A percentile compares a stretch with the other conserved stretches of the same genome.
Conservation (phyloP, 92 coral and sea anemone genomes). For the Muricea muricata region DNA sequence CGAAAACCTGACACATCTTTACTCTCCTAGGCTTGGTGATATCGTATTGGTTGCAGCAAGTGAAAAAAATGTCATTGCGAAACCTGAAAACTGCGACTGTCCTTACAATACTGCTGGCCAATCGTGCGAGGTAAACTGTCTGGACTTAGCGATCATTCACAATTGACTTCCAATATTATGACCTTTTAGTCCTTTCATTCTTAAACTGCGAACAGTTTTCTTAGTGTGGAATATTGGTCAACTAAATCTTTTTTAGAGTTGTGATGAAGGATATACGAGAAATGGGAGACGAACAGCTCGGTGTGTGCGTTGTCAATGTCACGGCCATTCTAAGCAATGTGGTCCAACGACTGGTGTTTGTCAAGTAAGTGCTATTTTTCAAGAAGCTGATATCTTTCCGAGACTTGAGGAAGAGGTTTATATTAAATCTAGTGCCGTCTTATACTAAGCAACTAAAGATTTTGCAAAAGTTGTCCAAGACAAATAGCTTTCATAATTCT, state of each 20-base stretch:
- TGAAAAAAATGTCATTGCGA: conserved; percentile 53
- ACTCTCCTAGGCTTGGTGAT: conserved; percentile 63
- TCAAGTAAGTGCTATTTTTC: conserved; percentile 51
- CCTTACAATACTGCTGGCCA: conserved; percentile 80
- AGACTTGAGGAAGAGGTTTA: too few species aligned
- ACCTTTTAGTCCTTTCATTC: too few species aligned
- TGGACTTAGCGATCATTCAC: not conserved
- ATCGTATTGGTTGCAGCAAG: conserved; percentile 69
- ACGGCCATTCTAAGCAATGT: conserved; percentile 84
- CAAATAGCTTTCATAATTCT: too few species aligned
- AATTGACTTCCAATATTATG: too few species aligned
- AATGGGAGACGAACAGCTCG: conserved; percentile 73
- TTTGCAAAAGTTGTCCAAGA: too few species aligned
- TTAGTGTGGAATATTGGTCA: too few species aligned
- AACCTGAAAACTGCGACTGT: conserved; percentile 84
- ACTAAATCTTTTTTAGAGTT: conserved; percentile 58
- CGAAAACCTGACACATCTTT: not conserved
- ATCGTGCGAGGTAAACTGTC: conserved; percentile 83
- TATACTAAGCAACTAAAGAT: too few species aligned
- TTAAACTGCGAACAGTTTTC: too few species aligned
- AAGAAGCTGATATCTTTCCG: too few species aligned
- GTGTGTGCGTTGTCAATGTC: conserved; percentile 85
- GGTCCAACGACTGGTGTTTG: conserved; percentile 81
- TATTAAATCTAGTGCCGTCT: too few species aligned
- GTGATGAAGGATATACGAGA: conserved; percentile 85